Conservation (phyloP, 2,113 vertebrate species). For the Anarrhichthys ocellatus region DNA sequence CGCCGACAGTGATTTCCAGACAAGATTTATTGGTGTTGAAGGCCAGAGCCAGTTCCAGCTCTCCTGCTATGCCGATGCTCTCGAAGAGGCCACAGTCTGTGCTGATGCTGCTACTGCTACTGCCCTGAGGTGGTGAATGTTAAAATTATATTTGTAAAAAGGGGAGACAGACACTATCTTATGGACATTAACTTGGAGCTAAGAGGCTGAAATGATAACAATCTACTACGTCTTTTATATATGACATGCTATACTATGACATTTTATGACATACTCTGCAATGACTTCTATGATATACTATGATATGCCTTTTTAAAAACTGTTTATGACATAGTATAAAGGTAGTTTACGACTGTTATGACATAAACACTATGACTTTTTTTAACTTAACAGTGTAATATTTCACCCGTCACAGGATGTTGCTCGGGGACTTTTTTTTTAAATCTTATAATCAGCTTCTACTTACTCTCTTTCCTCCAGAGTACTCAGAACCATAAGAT, state of each 20-base stretch:
- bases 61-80: constrained; percentile 80
- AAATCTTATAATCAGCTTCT: background rate
- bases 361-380: background rate
- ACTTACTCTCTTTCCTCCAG: constrained; percentile 71
- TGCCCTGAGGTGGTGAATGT: constrained; percentile 68
- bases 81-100: constrained; percentile 84
- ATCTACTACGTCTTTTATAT: too few species aligned
- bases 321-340: background rate
- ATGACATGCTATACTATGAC: too few species aligned
- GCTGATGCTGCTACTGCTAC: constrained; percentile 85
- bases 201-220: background rate
- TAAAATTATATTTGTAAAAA: background rate
- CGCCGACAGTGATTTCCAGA: constrained; percentile 87
- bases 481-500: constrained; percentile 65
- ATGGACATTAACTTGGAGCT: background rate
- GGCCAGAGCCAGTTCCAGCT: constrained; percentile 88
- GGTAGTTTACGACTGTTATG: background rate
- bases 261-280: too few species aligned
- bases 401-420: constrained; percentile 22
- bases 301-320: background rate
- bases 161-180: background rate
- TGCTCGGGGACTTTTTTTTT: background rate
- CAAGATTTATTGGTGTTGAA: constrained; percentile 82
- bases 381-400: background rate
- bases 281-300: too few species aligned